A percentile compares a stretch with the other conserved stretches of the same genome.
These are phyloP conservation scores for Menidia beryllina DNA, from an alignment of 2,113 vertebrate species.

Conservation along the genomic window DNA sequence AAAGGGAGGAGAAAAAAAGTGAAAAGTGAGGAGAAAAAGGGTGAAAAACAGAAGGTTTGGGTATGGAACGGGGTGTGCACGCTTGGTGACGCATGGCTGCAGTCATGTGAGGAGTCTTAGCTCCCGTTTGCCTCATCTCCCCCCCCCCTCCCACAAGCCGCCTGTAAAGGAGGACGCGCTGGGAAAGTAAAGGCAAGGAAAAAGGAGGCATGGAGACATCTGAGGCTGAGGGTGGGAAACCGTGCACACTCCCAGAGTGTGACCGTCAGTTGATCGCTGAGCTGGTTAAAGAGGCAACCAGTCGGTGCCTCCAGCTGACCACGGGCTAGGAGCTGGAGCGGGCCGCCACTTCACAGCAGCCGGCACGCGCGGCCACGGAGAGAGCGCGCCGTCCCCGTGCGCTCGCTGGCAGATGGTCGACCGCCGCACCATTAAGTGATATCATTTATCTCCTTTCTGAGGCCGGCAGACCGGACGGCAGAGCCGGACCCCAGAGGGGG, in stretches of 20 bases:
- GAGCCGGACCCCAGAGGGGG: constrained; percentile 21
- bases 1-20: constrained; percentile 3
- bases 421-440: constrained; percentile 39
- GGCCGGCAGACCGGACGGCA: neutral
- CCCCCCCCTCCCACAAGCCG: constrained; percentile 18
- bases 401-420: constrained; percentile 54
- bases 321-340: constrained; percentile 28
- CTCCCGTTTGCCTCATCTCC: constrained; percentile 44
- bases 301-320: constrained; percentile 22
- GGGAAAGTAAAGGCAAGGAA: neutral
- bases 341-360: constrained; percentile 34
- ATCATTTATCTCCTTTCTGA: constrained; percentile 44
- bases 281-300: constrained; percentile 30
- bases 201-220: neutral
- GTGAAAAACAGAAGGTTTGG: constrained; percentile 16
- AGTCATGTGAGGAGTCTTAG: constrained; percentile 73
- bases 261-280: constrained; percentile 28
- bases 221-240: constrained; percentile 1
- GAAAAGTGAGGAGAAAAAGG: neutral
- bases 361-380: constrained; percentile 22
- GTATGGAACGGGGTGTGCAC: neutral
- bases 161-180: constrained; percentile 21
- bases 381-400: neutral
- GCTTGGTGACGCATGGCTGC: constrained; percentile 2
- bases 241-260: constrained; percentile 7